Conservation (phyloP, 1,140 invertebrate genomes). For the Oreohelix idahoensis region DNA sequence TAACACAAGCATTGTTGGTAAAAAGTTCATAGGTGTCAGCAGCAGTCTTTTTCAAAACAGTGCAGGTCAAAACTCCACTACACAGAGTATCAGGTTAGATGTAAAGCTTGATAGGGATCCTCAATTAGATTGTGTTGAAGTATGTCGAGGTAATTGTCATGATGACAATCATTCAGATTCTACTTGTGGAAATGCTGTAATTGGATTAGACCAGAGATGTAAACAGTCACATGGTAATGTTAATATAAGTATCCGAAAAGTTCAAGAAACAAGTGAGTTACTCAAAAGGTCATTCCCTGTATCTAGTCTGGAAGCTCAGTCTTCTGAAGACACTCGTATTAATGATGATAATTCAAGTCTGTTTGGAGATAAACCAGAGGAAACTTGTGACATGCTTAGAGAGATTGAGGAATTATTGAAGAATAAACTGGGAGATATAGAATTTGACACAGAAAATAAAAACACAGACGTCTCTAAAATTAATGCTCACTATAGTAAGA, state of each 20-base stretch:
- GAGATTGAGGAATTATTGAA: conserved; percentile 50
- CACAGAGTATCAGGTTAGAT: not conserved
- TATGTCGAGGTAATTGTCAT: not conserved
- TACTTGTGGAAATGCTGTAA: not conserved
- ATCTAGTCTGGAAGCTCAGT: not conserved
- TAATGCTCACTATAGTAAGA: not conserved
- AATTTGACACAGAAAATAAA: not conserved
- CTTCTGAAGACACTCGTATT: not conserved
- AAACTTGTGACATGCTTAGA: conserved; percentile 49
- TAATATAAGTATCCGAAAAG: not conserved
- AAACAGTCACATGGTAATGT: not conserved
- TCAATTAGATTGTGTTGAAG: not conserved
- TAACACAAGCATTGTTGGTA: not conserved
- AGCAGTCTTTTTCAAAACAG: not conserved
- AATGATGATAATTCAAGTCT: not conserved
- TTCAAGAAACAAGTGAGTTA: not conserved
- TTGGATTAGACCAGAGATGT: not conserved
- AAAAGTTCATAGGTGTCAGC: not conserved
- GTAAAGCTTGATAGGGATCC: not conserved
- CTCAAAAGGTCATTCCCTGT: not conserved
- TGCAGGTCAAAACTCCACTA: not conserved
- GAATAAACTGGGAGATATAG: conserved; percentile 29
- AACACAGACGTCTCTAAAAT: not conserved
- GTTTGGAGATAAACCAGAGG: conserved; percentile 7
- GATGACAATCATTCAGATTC: not conserved